These are phyloP conservation scores for Podilymbus podiceps DNA, from an alignment of 2,113 vertebrate species.

Conservation along the genomic window DNA sequence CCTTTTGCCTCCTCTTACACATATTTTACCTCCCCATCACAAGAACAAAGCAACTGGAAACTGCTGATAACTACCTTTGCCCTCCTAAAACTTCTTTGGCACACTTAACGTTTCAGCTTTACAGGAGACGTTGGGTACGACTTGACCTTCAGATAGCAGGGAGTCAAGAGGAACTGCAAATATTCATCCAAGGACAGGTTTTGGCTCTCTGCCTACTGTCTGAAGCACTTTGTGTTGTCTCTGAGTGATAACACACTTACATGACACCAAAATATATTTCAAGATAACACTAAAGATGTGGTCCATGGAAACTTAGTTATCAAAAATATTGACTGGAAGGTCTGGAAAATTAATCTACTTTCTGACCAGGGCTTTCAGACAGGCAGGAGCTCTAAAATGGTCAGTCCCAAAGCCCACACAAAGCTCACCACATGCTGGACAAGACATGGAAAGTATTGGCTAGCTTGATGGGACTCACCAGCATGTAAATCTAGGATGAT, in stretches of 20 bases:
- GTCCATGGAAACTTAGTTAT: slow-evolving; percentile 2
- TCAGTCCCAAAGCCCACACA: neutral
- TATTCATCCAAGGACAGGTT: slow-evolving; percentile 33
- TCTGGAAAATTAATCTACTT: neutral
- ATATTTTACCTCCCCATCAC: neutral
- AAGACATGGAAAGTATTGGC: neutral
- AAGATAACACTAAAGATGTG: slow-evolving; percentile 12
- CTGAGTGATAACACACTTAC: slow-evolving; percentile 29
- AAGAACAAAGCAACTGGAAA: neutral
- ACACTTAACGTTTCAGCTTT: neutral
- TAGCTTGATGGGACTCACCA: neutral
- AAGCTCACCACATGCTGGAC: neutral
- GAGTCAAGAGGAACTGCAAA: slow-evolving; percentile 33
- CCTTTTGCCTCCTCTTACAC: neutral
- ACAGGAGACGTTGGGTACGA: neutral
- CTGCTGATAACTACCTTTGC: neutral
- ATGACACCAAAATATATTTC: slow-evolving; percentile 24
- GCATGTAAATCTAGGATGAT: neutral
- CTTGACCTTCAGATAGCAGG: slow-evolving; percentile 52
- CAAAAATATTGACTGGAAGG: neutral
- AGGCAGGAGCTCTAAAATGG: neutral
- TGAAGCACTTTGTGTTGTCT: slow-evolving; percentile 41
- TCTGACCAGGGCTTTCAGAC: neutral
- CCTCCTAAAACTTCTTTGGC: neutral
- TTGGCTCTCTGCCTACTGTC: slow-evolving; percentile 39